Evolutionary conservation across 2,797 vertebrate species (phyloP).

Genomic region (Tauraco hartlaubi): DNA sequence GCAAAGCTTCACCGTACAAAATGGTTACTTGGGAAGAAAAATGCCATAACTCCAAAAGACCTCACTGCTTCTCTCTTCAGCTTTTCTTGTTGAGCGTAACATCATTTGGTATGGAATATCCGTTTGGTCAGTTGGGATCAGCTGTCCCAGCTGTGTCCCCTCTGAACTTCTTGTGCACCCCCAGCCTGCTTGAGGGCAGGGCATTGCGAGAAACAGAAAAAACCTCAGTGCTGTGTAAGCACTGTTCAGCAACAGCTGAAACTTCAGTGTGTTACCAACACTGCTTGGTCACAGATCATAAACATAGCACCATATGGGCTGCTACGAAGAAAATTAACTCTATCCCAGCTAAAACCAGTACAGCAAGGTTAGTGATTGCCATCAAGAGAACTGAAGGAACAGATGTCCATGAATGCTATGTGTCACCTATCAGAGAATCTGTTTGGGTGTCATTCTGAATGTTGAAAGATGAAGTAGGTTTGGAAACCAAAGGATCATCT

Average conservation of each 20-base stretch:
- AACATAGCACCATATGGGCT: neutral
- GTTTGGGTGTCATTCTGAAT: neutral
- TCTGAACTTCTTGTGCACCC: neutral
- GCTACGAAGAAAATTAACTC: too few species aligned
- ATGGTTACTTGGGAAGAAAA: neutral
- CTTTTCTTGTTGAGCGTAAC: neutral
- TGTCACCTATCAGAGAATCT: neutral
- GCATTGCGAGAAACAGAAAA: neutral
- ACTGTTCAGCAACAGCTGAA: neutral
- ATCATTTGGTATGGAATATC: neutral
- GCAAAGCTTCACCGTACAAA: neutral
- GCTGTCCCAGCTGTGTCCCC: too few species aligned
- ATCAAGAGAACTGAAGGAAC: neutral
- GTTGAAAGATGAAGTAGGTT: neutral
- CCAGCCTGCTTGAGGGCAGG: neutral
- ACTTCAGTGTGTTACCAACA: neutral
- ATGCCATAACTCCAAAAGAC: neutral
- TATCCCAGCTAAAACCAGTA: neutral
- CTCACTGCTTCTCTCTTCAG: neutral
- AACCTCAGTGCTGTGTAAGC: neutral
- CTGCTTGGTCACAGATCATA: neutral
- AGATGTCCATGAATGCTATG: neutral
- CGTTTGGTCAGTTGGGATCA: neutral
- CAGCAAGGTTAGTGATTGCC: neutral
- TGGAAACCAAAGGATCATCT: neutral